Evolutionary conservation across 2,113 vertebrate genomes (phyloP).

Genomic region (Serilophus lunatus): DNA sequence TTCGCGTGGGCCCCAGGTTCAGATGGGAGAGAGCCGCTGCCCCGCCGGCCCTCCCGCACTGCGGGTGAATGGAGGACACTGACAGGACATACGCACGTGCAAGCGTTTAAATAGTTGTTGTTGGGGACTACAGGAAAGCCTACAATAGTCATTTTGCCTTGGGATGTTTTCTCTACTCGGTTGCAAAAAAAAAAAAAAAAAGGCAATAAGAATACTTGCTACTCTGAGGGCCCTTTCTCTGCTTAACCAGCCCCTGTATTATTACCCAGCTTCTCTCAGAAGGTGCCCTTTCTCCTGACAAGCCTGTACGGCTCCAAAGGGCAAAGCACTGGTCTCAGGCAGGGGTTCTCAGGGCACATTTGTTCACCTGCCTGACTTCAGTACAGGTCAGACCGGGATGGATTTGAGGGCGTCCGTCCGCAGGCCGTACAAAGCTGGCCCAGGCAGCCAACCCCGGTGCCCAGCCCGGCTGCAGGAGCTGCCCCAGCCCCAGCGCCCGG

Average conservation of each 20-base stretch:
- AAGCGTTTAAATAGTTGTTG: background rate
- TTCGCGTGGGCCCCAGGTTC: background rate
- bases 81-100: background rate
- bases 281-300: background rate
- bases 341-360: accelerated
- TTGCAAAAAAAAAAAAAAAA: conserved; percentile 2
- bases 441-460: background rate
- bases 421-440: background rate
- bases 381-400: background rate
- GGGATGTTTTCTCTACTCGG: conserved; percentile 21
- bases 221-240: background rate
- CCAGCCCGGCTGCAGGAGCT: accelerated
- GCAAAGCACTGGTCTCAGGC: background rate
- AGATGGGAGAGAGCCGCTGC: background rate
- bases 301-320: background rate
- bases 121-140: conserved; percentile 4
- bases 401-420: background rate
- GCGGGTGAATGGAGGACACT: accelerated
- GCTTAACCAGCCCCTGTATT: conserved; percentile 10
- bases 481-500: background rate
- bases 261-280: background rate
- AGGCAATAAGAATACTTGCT: conserved; percentile 26
- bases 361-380: background rate
- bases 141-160: background rate
- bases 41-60: accelerated